Base-by-base conservation (phyloP, 2,797 vertebrate genomes). In the Rhinogobio ventralis region DNA sequence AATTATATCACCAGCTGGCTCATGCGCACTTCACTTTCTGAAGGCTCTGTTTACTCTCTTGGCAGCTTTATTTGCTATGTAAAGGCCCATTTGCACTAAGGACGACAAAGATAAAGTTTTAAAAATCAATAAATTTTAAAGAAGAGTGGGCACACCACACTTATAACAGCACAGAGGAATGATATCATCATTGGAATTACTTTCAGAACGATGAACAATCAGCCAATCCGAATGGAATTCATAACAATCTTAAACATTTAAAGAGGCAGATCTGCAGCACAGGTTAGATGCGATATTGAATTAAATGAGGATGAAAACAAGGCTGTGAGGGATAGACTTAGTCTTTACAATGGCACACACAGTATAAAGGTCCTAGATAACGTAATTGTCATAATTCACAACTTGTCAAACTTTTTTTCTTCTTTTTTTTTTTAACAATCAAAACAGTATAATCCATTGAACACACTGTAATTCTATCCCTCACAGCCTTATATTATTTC, bases 1-100 rank as follows among this genome's bases (percentile, higher is more conserved):
- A 55, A 68, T 76, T 83, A 76, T 68, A 64, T 83, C 71, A 82
- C 71, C 81, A 73, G 68, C 55, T 73, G 80, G 79, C 67, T 81
- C 4, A 17, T 81, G 67, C 4, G 2, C 46, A 60, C 57, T 74
- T 75, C 45, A 36, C 42, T 73, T 75, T 82, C 45, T 51, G 2
- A 67, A 25, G 64, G 60, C 62, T 76, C 11, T 53, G 67, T 82
- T 68, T 71, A 82, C 62, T 75, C 53, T 49, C 66, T 57, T 68
- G 49, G 39, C 62, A 82, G 79, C 19, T 19, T 82, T 46, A 8
- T 73, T 73, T 74, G 30, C 5, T 6, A 25, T 78, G 45, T 71
- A 28, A 72, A 72, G 36, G 51, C 53, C 15, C 17, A 39, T 68
- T 39, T 19, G 39, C 30, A 23, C 33, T 39, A 11, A 39, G 66